Conservation (phyloP, 1,140 invertebrate genomes). For the Pseudomyrmex sp. region DNA sequence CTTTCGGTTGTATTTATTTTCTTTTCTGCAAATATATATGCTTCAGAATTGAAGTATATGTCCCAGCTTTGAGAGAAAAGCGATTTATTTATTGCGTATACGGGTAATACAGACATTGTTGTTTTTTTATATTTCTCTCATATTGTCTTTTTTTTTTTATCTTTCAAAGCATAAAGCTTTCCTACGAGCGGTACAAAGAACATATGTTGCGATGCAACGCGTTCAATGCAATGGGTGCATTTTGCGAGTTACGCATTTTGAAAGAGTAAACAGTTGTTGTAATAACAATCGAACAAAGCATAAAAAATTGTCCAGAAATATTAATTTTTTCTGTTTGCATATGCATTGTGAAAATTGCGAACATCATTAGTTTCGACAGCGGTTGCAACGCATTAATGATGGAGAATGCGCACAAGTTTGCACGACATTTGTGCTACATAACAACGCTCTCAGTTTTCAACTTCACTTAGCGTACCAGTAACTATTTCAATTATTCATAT, state of each 20-base stretch:
- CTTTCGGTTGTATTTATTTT: too few relatives aligned
- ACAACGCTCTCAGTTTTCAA: slow-evolving; percentile 24
- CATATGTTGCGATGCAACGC: not conserved
- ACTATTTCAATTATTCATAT: slow-evolving; percentile 3
- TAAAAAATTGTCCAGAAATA: slow-evolving; percentile 5
- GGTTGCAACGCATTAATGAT: slow-evolving; percentile 36
- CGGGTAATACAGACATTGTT: not conserved
- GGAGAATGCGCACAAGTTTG: slow-evolving; percentile 8
- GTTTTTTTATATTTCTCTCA: not conserved
- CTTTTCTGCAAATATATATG: too few relatives aligned
- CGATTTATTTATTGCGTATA: too few relatives aligned
- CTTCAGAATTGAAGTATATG: too few relatives aligned
- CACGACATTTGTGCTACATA: slow-evolving; percentile 9
- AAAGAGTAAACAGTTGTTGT: slow-evolving; percentile 21
- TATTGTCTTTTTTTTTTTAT: not conserved
- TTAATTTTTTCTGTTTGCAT: slow-evolving; percentile 39
- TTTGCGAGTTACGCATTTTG: slow-evolving; percentile 1
- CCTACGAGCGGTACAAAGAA: not conserved
- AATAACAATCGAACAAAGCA: not conserved
- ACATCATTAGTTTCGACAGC: slow-evolving; percentile 42
- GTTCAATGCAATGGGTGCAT: not conserved
- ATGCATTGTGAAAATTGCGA: not conserved
- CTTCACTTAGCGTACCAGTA: slow-evolving; percentile 27
- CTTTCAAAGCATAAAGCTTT: not conserved
- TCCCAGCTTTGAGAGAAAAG: too few relatives aligned